Evolutionary conservation across 2,797 vertebrate genomes (phyloP).

Genomic region (Anisognathus igniventris): DNA sequence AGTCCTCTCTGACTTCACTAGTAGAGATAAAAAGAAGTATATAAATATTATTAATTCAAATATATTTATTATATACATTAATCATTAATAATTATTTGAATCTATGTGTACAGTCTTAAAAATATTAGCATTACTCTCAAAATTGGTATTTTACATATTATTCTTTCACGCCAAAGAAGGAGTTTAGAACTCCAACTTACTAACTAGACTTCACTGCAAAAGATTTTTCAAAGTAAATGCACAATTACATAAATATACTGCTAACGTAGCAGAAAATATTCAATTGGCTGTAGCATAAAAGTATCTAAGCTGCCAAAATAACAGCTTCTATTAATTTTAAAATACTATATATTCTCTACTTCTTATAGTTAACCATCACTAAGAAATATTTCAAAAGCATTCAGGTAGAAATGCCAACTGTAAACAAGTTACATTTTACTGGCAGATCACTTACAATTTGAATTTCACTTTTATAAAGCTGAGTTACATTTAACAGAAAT

Average conservation of each 20-base stretch:
- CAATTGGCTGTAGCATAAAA: background rate
- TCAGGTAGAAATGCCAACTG: background rate
- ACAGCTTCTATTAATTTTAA: background rate
- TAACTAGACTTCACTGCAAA: background rate
- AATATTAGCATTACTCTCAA: background rate
- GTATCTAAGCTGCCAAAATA: background rate
- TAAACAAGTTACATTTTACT: background rate
- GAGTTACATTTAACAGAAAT: slow-evolving; percentile 1
- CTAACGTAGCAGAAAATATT: slow-evolving; percentile 15
- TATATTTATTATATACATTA: background rate
- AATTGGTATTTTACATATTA: background rate
- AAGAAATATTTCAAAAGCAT: background rate
- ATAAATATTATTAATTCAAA: slow-evolving; percentile 19
- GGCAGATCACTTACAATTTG: background rate
- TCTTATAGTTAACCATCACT: background rate
- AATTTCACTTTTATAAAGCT: slow-evolving; percentile 2
- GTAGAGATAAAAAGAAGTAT: slow-evolving; percentile 61
- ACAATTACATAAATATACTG: background rate
- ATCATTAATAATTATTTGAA: background rate
- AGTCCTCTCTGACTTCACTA: slow-evolving; percentile 69
- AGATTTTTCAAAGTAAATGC: background rate
- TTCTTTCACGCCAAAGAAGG: background rate
- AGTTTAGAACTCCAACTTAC: background rate
- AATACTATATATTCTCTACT: background rate
- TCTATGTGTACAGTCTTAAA: background rate